phyloP scores from a whole-genome alignment of 2,797 vertebrate genomes.

The Myotis daubentonii region DNA sequence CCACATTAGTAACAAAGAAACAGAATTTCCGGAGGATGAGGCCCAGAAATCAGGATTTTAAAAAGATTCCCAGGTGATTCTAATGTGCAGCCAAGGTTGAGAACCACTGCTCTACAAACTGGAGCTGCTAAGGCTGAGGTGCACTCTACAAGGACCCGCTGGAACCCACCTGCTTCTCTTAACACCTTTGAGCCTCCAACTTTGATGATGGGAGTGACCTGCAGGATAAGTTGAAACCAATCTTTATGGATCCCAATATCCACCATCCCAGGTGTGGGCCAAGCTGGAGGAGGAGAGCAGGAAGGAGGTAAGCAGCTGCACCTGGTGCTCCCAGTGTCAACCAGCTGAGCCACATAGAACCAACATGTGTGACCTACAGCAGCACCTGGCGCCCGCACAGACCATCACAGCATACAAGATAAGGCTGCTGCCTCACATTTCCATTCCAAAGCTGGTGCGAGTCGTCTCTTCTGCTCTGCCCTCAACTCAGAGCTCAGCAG shows the following conservation, averaged over 20 bases:
- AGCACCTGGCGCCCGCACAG: accelerated
- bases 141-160: neutral
- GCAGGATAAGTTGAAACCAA: neutral
- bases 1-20: too few relatives aligned
- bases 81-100: too few relatives aligned
- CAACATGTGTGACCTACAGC: neutral
- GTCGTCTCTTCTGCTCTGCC: neutral
- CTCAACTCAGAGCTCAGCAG: neutral
- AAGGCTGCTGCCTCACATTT: neutral
- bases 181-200: neutral
- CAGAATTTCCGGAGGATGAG: too few relatives aligned
- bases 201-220: neutral
- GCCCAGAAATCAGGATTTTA: too few relatives aligned
- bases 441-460: neutral
- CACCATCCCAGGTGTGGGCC: neutral
- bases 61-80: too few relatives aligned
- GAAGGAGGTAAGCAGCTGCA: neutral
- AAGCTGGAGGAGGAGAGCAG: neutral
- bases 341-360: neutral
- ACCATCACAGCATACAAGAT: accelerated
- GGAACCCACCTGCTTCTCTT: neutral
- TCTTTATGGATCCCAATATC: neutral
- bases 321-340: neutral
- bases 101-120: too few relatives aligned
- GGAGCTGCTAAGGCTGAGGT: neutral